Conservation (phyloP, 2,888 invertebrate genomes). For the Teleiodes luculella region DNA sequence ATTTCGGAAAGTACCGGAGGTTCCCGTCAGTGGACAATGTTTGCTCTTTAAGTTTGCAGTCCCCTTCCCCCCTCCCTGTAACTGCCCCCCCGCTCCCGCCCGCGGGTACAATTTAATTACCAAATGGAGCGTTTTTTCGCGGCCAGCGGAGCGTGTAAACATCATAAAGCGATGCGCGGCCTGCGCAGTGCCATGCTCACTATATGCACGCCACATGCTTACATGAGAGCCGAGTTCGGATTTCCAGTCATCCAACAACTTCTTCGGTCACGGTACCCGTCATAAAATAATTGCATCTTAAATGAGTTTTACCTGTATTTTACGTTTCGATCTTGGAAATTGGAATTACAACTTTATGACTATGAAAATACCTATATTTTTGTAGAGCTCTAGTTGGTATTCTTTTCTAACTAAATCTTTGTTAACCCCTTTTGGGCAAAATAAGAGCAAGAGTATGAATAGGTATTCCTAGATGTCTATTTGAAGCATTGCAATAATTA, state of each 20-base stretch:
- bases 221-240: background rate
- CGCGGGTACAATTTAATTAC: constrained; percentile 66
- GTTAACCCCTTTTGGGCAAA: too few relatives aligned
- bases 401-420: too few relatives aligned
- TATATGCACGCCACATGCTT: background rate
- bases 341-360: too few relatives aligned
- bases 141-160: constrained; percentile 53
- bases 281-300: too few relatives aligned
- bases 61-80: constrained; percentile 24
- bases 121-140: constrained; percentile 69
- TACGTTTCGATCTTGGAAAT: too few relatives aligned
- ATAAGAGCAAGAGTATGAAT: too few relatives aligned
- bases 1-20: constrained; percentile 39
- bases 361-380: too few relatives aligned
- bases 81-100: constrained; percentile 23
- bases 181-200: constrained; percentile 19
- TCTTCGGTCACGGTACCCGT: background rate
- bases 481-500: too few relatives aligned
- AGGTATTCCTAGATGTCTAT: too few relatives aligned
- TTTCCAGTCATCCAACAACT: background rate
- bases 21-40: constrained; percentile 33
- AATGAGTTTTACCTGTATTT: too few relatives aligned
- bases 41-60: constrained; percentile 54
- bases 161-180: constrained; percentile 37
- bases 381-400: too few relatives aligned